Conservation (phyloP, 2,888 invertebrate species). For the Eumacrocentrus americanus region DNA sequence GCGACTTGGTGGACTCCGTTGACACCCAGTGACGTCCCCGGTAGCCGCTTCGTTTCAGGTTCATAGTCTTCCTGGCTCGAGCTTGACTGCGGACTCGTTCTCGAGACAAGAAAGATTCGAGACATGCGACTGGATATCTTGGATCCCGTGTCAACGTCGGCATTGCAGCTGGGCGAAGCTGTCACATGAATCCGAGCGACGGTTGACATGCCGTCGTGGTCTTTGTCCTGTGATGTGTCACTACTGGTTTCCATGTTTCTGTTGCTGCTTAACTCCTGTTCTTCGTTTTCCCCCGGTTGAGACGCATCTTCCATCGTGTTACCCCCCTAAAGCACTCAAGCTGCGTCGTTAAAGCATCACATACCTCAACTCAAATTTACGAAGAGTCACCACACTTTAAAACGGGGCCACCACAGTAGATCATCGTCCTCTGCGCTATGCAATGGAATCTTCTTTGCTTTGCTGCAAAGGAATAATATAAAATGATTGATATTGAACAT, state of each 20-base stretch:
- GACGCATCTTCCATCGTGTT: too few relatives aligned
- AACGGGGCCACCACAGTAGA: too few relatives aligned
- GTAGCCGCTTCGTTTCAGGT: conserved; percentile 64
- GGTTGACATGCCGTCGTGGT: too few relatives aligned
- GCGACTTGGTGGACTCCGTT: conserved; percentile 61
- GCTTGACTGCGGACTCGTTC: conserved; percentile 69
- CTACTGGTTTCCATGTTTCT: not conserved
- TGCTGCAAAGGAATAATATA: conserved; percentile 12
- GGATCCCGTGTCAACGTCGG: not conserved
- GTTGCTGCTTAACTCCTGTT: too few relatives aligned
- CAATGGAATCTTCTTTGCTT: not conserved
- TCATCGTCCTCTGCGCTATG: too few relatives aligned
- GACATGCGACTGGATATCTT: conserved; percentile 17
- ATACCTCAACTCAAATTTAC: too few relatives aligned
- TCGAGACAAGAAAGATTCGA: conserved; percentile 22
- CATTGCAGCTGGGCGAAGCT: conserved; percentile 5
- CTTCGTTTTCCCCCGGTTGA: too few relatives aligned
- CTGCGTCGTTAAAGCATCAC: too few relatives aligned
- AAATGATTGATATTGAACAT: not conserved
- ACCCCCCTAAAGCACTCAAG: too few relatives aligned
- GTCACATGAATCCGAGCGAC: conserved; percentile 18
- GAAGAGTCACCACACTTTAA: too few relatives aligned
- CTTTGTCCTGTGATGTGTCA: conserved; percentile 1
- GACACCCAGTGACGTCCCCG: conserved; percentile 49
- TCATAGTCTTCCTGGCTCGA: conserved; percentile 75